Conservation (phyloP, 2,113 vertebrate genomes). For the Lepisosteus osseus region DNA sequence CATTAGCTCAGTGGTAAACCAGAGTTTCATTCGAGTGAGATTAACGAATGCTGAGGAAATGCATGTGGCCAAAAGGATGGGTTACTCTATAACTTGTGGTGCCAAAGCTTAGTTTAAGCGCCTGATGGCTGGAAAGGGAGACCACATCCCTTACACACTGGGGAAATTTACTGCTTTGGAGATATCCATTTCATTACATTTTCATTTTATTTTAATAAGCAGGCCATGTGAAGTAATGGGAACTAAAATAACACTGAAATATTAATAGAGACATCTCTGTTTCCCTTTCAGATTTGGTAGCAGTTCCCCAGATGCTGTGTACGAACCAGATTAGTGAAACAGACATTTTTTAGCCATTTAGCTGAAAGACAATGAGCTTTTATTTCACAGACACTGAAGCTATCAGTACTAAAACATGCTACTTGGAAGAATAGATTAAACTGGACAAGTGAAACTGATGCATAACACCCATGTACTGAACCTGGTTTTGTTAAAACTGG, state of each 20-base stretch:
- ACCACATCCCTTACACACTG: constrained; percentile 31
- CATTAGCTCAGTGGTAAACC: neutral
- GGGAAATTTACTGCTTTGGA: constrained; percentile 42
- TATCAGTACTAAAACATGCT: constrained; percentile 14
- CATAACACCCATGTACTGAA: neutral
- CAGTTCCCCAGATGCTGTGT: constrained; percentile 17
- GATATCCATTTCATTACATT: constrained; percentile 45
- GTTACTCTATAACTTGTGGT: neutral
- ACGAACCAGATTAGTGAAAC: constrained; percentile 7
- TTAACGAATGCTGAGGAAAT: constrained; percentile 38
- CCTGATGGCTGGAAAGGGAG: neutral
- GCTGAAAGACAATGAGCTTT: constrained; percentile 12
- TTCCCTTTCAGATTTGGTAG: constrained; percentile 29
- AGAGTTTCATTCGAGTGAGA: neutral
- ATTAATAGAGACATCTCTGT: constrained; percentile 47
- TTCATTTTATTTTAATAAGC: constrained; percentile 53
- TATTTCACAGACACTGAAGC: constrained; percentile 17
- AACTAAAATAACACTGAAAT: constrained; percentile 42
- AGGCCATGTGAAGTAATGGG: constrained; percentile 38
- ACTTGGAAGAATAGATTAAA: constrained; percentile 5
- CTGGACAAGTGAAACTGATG: constrained; percentile 23
- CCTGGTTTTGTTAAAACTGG: constrained; percentile 19
- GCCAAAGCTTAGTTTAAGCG: neutral
- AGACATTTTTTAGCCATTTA: neutral
- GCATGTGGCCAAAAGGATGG: constrained; percentile 13